A percentile compares a stretch with the other conserved stretches of the same genome.
Evolutionary conservation across 2,797 vertebrate species (phyloP).

Genomic region (Cyprinella venusta): DNA sequence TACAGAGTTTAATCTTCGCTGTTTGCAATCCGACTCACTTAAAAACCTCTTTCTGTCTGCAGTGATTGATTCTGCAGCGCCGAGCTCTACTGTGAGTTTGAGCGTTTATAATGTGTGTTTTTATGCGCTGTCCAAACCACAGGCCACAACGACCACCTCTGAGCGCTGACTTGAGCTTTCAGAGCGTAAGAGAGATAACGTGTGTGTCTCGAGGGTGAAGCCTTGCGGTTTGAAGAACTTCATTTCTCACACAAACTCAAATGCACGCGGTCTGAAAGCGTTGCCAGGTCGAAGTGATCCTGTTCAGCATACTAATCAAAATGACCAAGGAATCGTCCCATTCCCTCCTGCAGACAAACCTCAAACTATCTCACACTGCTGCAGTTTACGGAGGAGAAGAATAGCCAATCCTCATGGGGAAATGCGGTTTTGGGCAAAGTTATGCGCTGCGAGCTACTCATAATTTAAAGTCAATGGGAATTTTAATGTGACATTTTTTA

Average conservation of each 20-base stretch:
- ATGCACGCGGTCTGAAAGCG: not conserved
- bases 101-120: slow-evolving; percentile 22
- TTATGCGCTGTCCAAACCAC: slow-evolving; percentile 32
- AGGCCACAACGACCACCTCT: not conserved
- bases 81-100: slow-evolving; percentile 20
- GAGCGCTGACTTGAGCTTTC: slow-evolving; percentile 16
- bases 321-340: slow-evolving; percentile 11
- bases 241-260: not conserved
- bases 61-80: slow-evolving; percentile 11
- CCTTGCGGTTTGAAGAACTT: slow-evolving; percentile 20
- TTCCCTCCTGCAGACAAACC: slow-evolving; percentile 20
- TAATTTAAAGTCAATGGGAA: not conserved
- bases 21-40: not conserved
- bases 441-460: not conserved
- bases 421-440: not conserved
- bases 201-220: not conserved
- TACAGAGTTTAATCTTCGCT: not conserved
- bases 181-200: slow-evolving; percentile 16
- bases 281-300: not conserved
- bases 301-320: slow-evolving; percentile 48
- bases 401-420: not conserved
- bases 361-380: not conserved
- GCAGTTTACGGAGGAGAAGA: not conserved
- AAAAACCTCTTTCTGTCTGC: slow-evolving; percentile 9
- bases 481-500: not conserved